Base-by-base conservation (phyloP, 2,113 vertebrate species). In the Calypte anna region DNA sequence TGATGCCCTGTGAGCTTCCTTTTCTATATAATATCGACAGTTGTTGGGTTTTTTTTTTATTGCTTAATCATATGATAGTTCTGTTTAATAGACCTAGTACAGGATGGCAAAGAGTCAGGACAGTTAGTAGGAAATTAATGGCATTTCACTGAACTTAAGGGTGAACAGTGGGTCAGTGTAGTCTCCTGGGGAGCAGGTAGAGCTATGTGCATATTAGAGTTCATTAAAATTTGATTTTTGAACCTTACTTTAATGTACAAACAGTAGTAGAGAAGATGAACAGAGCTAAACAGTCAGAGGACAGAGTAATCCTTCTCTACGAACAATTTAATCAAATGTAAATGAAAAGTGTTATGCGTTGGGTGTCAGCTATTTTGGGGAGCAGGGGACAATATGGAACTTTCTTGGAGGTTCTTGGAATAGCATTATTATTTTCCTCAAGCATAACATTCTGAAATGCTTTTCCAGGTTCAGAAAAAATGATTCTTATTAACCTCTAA, bases 161-260 rank as follows among this genome's bases (percentile, higher is more conserved):
- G 23, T 91, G 73, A 86, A 25, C 51, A 62, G 23, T 83, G 67
- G 36, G 46, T 86, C 36, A 58, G 43, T 83, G 70, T 20, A 68
- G 10, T 64, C 50, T 90, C 62, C 91, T 36, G 44, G 62, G 70
- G 62, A 80, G n/a, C 77, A 91, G 36, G 12, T 22, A 88, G n/a
- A 80, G n/a, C 55, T 85, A 40, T 9, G 4, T 76, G 27, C 17
- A 31, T 72, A 55, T 90, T 85, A 76, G 7, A 68, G 31, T 61
- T 33, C 59, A 82, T 88, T 82, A 90, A 91, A 84, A 59, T 72
- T 87, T 84, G 12, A 79, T 93, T 91, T 84, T 94, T 88, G 23
- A 93, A 18, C 33, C 31, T 72, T 43, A 75, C 64, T 40, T 55
- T 64, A 70, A 55, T 91, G 48, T 92, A 54, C 7, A 3, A 48